Evolutionary conservation across 1,140 invertebrate genomes (phyloP).

Genomic region (Diorhabda elongata): DNA sequence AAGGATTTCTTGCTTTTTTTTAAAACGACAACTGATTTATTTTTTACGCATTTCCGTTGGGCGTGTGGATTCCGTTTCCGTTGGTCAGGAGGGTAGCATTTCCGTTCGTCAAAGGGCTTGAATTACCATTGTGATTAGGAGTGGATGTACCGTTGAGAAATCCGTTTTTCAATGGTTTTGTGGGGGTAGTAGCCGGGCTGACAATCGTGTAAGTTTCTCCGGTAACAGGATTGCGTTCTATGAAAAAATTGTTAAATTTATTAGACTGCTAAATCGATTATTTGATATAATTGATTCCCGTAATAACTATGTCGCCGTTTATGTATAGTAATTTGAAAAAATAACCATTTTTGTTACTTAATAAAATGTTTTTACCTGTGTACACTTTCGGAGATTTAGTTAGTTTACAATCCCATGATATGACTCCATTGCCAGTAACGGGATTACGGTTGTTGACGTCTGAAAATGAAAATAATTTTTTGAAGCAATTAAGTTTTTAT

Average conservation of each 20-base stretch:
- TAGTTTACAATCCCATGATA: conserved; percentile 39
- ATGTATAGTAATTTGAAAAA: no score
- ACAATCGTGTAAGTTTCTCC: conserved; percentile 43
- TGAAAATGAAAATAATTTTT: conserved; percentile 21
- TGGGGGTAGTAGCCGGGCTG: conserved; percentile 38
- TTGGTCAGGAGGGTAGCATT: not conserved
- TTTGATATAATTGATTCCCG: not conserved
- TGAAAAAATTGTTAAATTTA: conserved; percentile 17
- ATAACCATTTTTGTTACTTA: not conserved
- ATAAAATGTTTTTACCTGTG: conserved; percentile 25
- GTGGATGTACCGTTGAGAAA: conserved; percentile 16
- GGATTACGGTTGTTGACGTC: conserved; percentile 50
- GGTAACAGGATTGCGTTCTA: conserved; percentile 46
- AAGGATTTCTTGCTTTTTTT: not conserved
- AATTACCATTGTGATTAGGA: conserved; percentile 12
- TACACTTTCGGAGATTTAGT: conserved; percentile 30
- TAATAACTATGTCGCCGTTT: no score
- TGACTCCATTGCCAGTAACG: conserved; percentile 56
- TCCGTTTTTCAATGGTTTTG: conserved; percentile 28
- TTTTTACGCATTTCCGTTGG: conserved; percentile 17
- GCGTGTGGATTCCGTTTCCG: conserved; percentile 1
- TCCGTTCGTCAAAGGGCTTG: conserved; percentile 14
- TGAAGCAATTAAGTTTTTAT: no score
- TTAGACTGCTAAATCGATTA: not conserved
- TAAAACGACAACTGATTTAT: conserved; percentile 8